Conservation (phyloP, 2,113 vertebrate genomes). For the Acinonyx jubatus region DNA sequence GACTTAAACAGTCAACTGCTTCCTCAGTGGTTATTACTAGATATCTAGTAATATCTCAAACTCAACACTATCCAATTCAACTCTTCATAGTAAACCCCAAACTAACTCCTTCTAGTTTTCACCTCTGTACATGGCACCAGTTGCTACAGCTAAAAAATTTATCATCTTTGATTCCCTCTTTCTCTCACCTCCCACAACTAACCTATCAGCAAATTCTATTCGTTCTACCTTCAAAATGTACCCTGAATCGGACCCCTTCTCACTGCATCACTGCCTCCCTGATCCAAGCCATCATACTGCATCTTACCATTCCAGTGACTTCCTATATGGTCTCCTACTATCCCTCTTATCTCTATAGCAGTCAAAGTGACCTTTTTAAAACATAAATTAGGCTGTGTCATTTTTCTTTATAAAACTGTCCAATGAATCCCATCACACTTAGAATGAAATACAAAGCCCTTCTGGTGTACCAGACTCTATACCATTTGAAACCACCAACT, state of each 20-base stretch:
- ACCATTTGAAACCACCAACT: not conserved
- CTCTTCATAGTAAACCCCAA: not conserved
- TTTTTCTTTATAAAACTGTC: conserved; percentile 19
- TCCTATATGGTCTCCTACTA: not conserved
- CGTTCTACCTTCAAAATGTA: not conserved
- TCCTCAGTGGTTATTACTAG: not conserved
- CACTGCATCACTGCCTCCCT: not conserved
- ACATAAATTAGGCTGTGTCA: not conserved
- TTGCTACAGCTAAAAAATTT: conserved; percentile 6
- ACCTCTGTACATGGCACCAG: not conserved
- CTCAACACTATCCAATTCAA: not conserved
- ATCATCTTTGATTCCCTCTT: not conserved
- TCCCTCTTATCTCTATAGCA: not conserved
- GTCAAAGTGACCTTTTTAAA: not conserved
- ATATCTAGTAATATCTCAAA: not conserved
- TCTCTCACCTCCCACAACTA: not conserved
- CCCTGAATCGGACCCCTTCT: not conserved
- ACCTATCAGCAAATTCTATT: conserved; percentile 6
- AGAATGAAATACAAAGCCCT: conserved; percentile 28
- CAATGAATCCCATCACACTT: not conserved
- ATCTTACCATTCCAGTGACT: not conserved
- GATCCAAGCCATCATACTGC: not conserved
- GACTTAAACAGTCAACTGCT: not conserved
- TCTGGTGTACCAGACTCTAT: not conserved
- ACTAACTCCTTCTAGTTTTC: conserved; percentile 30